Evolutionary conservation across 2,113 vertebrate species (phyloP).

Genomic region (Montifringilla adamsi): DNA sequence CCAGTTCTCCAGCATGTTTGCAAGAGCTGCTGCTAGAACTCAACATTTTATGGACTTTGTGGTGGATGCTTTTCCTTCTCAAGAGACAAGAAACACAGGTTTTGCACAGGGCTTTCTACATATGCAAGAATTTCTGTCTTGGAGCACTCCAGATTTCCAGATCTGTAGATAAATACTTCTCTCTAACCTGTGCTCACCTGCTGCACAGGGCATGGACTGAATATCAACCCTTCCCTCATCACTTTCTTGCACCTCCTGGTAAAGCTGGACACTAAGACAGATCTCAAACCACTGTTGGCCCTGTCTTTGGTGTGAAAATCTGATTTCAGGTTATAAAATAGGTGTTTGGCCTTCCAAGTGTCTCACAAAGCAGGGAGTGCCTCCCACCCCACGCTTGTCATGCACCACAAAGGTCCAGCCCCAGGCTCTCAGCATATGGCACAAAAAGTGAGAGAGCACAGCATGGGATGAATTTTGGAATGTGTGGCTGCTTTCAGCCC

Average conservation of each 20-base stretch:
- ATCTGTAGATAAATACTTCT: not conserved
- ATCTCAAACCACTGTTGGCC: not conserved
- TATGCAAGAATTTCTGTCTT: not conserved
- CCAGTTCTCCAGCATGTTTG: not conserved
- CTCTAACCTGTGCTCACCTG: not conserved
- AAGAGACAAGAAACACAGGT: conserved; percentile 8
- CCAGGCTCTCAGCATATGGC: rapidly evolving
- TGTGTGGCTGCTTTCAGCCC: rapidly evolving
- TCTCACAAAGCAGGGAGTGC: not conserved
- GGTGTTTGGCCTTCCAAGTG: not conserved
- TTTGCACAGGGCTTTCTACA: not conserved
- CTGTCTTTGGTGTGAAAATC: not conserved
- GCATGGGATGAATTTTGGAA: not conserved
- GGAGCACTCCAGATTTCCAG: not conserved
- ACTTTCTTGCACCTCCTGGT: not conserved
- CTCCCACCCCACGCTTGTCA: not conserved
- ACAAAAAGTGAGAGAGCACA: not conserved
- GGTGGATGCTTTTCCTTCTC: not conserved
- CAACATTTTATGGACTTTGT: not conserved
- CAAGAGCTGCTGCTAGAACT: not conserved
- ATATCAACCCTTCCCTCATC: not conserved
- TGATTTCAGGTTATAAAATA: not conserved
- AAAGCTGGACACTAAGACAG: not conserved
- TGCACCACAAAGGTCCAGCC: not conserved
- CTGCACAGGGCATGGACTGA: too few relatives aligned